Evolutionary conservation across 1,140 invertebrate genomes (phyloP), one percentile per base, ranked within the genome.

Genomic region (Pogonomyrmex californicus): DNA sequence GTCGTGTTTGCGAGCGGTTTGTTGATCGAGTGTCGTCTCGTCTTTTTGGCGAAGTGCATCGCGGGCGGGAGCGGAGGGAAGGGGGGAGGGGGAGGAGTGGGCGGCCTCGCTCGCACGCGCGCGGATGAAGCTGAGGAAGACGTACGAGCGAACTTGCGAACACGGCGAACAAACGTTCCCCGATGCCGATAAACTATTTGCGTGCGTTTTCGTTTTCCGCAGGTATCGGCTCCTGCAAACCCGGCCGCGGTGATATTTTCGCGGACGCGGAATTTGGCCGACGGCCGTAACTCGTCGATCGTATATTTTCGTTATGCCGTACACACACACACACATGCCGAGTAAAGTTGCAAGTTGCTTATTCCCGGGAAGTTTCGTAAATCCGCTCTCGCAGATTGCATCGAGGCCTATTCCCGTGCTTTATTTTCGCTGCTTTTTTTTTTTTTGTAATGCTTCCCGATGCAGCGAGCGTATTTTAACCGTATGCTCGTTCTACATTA

Each of bases 341-440:
- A 62, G 14, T 63, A 9, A 12, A 41, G 23, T 41, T 33, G 54
- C 49, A 33, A 56, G 51, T 36, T 38, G 23, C 9, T 62, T 7
- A 23, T 23, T 23, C 23, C 23, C 23, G 23, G 23, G 83, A 85
- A 79, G 79, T 86, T 88, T 81, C 76, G 86, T 86, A 86, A 86
- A 86, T 49, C 60, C 14, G 12, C 36, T 44, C 14, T 62, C 56
- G n/a, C 51, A 41, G 38, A 70, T 17, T 41, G 9, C n/a, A 38
- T 41, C 14, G 36, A 71, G 23, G 23, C 78, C 23, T 47, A 60
- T 58, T 81, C 0, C 60, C 60, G 75, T 63, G 12, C n/a, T 7
- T n/a, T 9, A 14, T 10, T 5, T 23, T n/a, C 17, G 12, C 9
- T 23, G 23, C 1, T 23, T 60, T n/a, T 23, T 62, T 23, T 23